phyloP scores from a whole-genome alignment of 2,797 vertebrate species.

The Catamblyrhynchus diadema region DNA sequence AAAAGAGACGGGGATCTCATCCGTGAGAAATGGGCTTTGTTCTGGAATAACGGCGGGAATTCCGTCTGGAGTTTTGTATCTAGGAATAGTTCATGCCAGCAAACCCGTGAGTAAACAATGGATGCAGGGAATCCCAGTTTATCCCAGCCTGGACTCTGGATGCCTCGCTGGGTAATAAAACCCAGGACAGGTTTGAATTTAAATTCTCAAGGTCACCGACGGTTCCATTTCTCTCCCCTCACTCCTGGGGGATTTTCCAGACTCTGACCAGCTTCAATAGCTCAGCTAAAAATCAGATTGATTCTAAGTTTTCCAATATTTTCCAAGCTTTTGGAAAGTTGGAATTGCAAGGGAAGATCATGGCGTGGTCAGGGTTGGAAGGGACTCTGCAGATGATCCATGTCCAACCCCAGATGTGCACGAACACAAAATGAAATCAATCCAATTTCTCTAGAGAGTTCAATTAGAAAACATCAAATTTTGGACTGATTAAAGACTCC shows the following conservation, averaged over 20 bases:
- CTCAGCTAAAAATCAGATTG: not conserved
- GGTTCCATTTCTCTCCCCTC: not conserved
- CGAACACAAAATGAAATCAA: fast-evolving
- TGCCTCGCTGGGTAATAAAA: not conserved
- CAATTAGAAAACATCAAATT: fast-evolving
- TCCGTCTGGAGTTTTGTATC: not conserved
- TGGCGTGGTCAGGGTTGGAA: fast-evolving
- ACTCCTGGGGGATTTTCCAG: not conserved
- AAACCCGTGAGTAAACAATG: not conserved
- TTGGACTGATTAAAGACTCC: not conserved
- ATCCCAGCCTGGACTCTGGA: not conserved
- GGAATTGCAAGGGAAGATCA: fast-evolving
- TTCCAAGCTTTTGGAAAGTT: not conserved
- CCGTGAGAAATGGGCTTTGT: not conserved
- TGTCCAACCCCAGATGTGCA: fast-evolving
- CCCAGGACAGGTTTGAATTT: not conserved
- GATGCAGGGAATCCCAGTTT: not conserved
- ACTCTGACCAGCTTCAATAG: not conserved
- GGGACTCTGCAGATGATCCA: not conserved
- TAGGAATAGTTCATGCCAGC: not conserved
- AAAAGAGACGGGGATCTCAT: not conserved
- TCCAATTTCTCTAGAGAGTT: not conserved
- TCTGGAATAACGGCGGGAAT: not conserved
- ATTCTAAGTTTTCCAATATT: not conserved
- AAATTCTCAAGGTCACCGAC: not conserved